Conservation (phyloP, 1,140 invertebrate species). For the Pseudomyrmex concolor region DNA sequence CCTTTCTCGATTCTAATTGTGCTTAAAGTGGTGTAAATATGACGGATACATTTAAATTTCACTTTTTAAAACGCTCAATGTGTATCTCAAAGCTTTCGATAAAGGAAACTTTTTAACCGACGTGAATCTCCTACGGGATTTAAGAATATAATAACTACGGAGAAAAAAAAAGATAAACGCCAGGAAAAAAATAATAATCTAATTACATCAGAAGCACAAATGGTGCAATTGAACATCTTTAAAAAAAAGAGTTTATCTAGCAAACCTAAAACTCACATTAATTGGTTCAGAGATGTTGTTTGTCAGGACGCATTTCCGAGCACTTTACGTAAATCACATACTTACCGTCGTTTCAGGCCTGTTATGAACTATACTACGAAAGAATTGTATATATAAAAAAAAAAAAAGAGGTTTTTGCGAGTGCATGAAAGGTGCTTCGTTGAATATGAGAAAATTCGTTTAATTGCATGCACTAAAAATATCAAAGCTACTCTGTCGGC, state of each 20-base stretch:
- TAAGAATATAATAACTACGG: not conserved
- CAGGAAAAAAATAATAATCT: not conserved
- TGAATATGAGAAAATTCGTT: slow-evolving; percentile 52
- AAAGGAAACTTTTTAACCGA: not conserved
- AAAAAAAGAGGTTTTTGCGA: slow-evolving; percentile 27
- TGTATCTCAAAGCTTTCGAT: not conserved
- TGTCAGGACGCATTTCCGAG: not conserved
- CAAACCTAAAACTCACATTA: slow-evolving; percentile 1
- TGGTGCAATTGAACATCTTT: not conserved
- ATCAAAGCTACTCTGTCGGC: slow-evolving; percentile 68
- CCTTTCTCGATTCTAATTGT: not conserved
- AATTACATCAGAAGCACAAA: not conserved
- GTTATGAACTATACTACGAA: slow-evolving; percentile 1
- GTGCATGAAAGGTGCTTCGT: slow-evolving; percentile 58
- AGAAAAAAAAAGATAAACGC: not conserved
- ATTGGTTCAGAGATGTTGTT: not conserved
- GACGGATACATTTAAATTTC: slow-evolving; percentile 23
- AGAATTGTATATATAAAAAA: not conserved
- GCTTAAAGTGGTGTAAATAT: not conserved
- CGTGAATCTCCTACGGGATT: not conserved
- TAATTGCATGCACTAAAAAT: slow-evolving; percentile 74
- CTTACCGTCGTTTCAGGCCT: not conserved
- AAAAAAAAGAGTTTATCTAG: not conserved
- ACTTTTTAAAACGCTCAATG: slow-evolving; percentile 31
- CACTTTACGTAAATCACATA: slow-evolving; percentile 9